Base-by-base conservation (phyloP, 2,113 vertebrate genomes). In the Procavia capensis region DNA sequence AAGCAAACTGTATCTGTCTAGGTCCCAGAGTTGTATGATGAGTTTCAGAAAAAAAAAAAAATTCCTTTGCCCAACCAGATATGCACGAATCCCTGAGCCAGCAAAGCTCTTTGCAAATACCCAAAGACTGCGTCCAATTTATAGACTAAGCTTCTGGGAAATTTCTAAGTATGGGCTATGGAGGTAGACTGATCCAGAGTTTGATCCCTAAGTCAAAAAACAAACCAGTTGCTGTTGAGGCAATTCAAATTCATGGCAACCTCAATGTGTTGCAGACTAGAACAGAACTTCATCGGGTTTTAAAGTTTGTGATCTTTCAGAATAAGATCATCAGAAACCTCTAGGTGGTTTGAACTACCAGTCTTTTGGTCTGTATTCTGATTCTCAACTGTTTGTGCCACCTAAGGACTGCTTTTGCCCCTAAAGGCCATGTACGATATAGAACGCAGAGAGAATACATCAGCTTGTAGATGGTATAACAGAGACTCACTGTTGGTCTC, bases 401-500 rank as follows among this genome's bases (percentile, higher is more conserved):
- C 17, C 34, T n/a, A 70, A 70, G 3, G 34, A 70, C 17, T 31
- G 5, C 34, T 8, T 19, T 70, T 13, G 36, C 20, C n/a, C 36
- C 34, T 70, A 68, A 63, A 63, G 6, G 8, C 61, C 61, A 63
- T 63, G 9, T 3, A 68, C 66, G 16, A n/a, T 34, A 17, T 70
- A 70, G 66, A 70, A 70, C 36, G 66, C 34, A 70, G 66, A 70
- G 34, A 70, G 34, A 29, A 34, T 4, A 34, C 5, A 59, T 70
- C 24, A 83, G 31, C 24, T 47, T n/a, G 20, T 0, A 5, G 36
- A 1, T 47, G 25, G 10, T 27, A 3, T 10, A 34, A n/a, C 0
- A 41, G 16, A 54, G 39, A 96, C 4, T 25, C 20, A 39, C 2
- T 85, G 36, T 68, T 39, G 25, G 20, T 45, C 24, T 92, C 14